Evolutionary conservation across 2,797 vertebrate species (phyloP).

Genomic region (Rhynchonycteris naso): DNA sequence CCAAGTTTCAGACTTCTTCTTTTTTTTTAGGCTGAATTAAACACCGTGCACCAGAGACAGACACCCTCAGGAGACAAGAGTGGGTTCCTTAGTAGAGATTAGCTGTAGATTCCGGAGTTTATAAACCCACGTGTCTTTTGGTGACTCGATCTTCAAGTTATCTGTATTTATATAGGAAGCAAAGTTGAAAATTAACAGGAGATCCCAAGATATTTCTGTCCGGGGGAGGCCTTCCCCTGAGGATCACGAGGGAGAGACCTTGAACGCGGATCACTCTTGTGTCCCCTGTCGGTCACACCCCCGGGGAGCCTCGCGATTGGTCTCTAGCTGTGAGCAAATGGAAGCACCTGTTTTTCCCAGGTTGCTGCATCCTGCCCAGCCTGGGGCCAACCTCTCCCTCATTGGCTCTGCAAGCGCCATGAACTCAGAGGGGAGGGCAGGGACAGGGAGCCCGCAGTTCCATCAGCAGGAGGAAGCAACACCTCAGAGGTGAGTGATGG

Average conservation of each 20-base stretch:
- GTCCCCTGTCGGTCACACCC: neutral
- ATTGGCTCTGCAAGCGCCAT: slow-evolving; percentile 25
- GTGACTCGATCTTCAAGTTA: neutral
- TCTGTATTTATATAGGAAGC: neutral
- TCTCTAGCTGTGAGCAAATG: accelerated
- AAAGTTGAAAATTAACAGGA: neutral
- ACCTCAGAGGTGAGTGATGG: slow-evolving; percentile 89
- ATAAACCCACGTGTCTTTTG: neutral
- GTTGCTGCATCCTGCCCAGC: neutral
- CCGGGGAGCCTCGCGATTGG: accelerated
- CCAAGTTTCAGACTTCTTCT: neutral
- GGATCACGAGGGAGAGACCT: accelerated
- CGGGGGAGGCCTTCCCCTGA: neutral
- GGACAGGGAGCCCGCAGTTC: slow-evolving; percentile 85
- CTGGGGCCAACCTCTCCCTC: neutral
- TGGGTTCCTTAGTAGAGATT: neutral
- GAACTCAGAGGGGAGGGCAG: slow-evolving; percentile 55
- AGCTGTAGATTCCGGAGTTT: neutral
- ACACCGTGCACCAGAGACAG: neutral
- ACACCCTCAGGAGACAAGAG: accelerated
- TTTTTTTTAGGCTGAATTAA: neutral
- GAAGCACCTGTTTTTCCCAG: neutral
- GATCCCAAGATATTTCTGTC: neutral
- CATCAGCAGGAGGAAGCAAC: slow-evolving; percentile 83
- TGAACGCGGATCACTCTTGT: accelerated